These are phyloP conservation scores for Heliothis virescens DNA, from an alignment of 1,140 invertebrate genomes.

Conservation along the genomic window DNA sequence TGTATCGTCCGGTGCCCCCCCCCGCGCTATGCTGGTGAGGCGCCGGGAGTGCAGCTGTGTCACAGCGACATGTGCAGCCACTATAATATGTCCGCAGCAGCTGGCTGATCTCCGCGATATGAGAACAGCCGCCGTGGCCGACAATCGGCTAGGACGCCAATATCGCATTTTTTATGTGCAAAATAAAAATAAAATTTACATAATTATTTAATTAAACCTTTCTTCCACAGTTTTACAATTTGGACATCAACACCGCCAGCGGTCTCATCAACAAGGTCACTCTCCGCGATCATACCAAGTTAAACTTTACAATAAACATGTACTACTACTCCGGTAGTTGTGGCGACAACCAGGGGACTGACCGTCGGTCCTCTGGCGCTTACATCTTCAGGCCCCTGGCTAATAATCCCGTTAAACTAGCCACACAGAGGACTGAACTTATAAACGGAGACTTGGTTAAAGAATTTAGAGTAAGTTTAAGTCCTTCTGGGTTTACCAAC, in stretches of 20 bases:
- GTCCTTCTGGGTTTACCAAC: conserved; percentile 76
- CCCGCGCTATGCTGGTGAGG: too few relatives aligned
- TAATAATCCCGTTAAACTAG: conserved; percentile 50
- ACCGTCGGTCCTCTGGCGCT: conserved; percentile 90
- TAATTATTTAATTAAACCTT: too few relatives aligned
- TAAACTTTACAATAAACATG: conserved; percentile 45
- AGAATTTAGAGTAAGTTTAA: conserved; percentile 89
- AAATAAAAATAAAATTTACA: too few relatives aligned
- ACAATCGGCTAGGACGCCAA: too few relatives aligned
- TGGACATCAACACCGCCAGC: not conserved
- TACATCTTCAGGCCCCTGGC: conserved; percentile 92
- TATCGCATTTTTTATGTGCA: too few relatives aligned
- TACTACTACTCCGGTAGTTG: conserved; percentile 89
- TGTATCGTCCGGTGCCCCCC: too few relatives aligned
- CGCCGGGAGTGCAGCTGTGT: too few relatives aligned
- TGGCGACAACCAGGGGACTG: conserved; percentile 62
- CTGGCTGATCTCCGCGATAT: too few relatives aligned
- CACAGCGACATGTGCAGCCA: too few relatives aligned
- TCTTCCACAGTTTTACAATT: conserved; percentile 30
- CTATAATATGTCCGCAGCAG: too few relatives aligned
- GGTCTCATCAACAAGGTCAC: conserved; percentile 46
- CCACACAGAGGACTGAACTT: conserved; percentile 79
- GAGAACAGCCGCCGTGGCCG: too few relatives aligned
- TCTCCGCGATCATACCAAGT: conserved; percentile 38
- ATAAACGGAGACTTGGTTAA: conserved; percentile 90